Evolutionary conservation across 2,797 vertebrate genomes (phyloP).

Genomic region (Pseudochirops cupreus): DNA sequence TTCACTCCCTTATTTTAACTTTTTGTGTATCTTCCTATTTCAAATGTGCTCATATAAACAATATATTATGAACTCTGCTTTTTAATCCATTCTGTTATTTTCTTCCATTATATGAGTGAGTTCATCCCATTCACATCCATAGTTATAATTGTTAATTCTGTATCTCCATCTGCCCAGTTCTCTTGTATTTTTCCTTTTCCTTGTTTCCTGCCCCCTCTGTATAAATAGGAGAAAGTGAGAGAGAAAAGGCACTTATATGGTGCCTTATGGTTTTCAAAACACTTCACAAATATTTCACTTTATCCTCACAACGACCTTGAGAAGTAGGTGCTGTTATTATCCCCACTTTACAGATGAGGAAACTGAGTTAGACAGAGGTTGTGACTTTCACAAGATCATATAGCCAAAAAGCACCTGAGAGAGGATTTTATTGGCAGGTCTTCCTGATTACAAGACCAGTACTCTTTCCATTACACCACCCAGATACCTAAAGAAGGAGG

Average conservation of each 20-base stretch:
- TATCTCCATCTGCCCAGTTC: not conserved
- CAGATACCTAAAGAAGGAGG: not conserved
- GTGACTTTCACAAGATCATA: not conserved
- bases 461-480: not conserved
- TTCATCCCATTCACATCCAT: not conserved
- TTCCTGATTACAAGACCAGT: not conserved
- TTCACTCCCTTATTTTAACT: not conserved
- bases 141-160: not conserved
- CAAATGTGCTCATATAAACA: not conserved
- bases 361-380: not conserved
- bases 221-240: not conserved
- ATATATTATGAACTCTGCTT: not conserved
- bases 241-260: not conserved
- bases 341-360: not conserved
- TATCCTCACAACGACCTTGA: not conserved
- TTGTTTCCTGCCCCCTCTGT: not conserved
- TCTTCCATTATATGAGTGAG: not conserved
- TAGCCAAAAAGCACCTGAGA: not conserved
- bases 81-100: not conserved
- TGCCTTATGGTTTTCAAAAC: not conserved
- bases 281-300: not conserved
- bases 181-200: not conserved
- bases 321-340: not conserved
- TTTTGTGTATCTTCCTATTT: not conserved
- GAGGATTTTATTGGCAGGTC: not conserved